Base-by-base conservation (phyloP, 2,113 vertebrate species). In the Chinchilla lanigera region DNA sequence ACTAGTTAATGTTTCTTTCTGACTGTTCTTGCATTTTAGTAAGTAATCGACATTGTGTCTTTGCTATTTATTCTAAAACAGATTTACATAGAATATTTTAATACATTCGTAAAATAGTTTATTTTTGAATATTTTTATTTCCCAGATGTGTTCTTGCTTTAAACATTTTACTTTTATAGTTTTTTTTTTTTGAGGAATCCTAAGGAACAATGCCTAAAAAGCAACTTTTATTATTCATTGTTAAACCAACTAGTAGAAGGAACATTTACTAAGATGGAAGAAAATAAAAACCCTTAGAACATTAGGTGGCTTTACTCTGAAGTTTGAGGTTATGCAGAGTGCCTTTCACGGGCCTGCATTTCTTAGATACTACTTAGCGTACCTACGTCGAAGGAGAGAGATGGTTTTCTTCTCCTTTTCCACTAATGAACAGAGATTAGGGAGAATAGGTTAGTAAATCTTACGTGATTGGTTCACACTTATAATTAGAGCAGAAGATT, bases 1-100 rank as follows among this genome's bases (percentile, higher is more conserved):
- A 84, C 9, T 71, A 77, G 44, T 90, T 88, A 78, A 14, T 89
- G 35, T 89, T 88, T 95, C 24, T 92, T 86, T 78, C 30, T 50
- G 19, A 61, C 33, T 95, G 1, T 67, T 77, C 52, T 88, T 65
- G 85, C 17, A 94, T 91, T 90, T 80, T 86, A 97, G 58, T 83
- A 93, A 91, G 35, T 90, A 96, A 93, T 86, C 4, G 9, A 52
- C 38, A 87, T 44, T 17, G 0, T 77, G 30, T 95, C 60, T 90
- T 94, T 80, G 22, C 63, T 89, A 24, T 90, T 83, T 89, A 82
- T 84, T 84, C 33, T 82, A 87, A 89, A 90, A 87, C 9, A 52
- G 52, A 65, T 65, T 67, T 84, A 52, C 28, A 56, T 24, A 90
- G 26, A 60, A 30, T 93, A 41, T 71, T 91, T 85, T 85, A 86